These are phyloP conservation scores for Oxycera nigricornis DNA, from an alignment of 2,888 invertebrate species.

Conservation along the genomic window DNA sequence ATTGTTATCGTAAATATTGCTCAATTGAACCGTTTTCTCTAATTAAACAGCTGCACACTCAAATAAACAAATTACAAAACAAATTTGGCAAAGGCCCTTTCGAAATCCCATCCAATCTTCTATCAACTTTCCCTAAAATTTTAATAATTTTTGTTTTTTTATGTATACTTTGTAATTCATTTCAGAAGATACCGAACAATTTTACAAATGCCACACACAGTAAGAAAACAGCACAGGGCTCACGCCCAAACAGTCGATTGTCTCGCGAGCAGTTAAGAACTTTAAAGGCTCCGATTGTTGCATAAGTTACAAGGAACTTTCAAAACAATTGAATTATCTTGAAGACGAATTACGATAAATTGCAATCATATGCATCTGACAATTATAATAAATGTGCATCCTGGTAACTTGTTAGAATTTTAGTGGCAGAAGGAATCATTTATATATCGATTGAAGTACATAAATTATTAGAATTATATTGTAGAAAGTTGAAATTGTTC, in stretches of 20 bases:
- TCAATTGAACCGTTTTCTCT: no score
- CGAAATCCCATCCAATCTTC: no score
- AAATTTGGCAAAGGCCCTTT: no score
- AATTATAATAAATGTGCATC: constrained; percentile 46
- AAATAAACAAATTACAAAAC: no score
- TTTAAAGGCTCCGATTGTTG: constrained; percentile 55
- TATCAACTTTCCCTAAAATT: no score
- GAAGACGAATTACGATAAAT: constrained; percentile 56
- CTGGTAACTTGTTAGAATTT: constrained; percentile 70
- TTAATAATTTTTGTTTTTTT: no score
- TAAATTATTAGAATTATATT: constrained; percentile 53
- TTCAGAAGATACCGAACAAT: no score
- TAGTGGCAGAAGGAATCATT: constrained; percentile 78
- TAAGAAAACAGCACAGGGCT: no score
- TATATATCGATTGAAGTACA: constrained; percentile 79
- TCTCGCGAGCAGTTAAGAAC: constrained; percentile 58
- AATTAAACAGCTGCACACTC: no score
- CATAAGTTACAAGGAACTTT: constrained; percentile 56
- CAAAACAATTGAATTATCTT: constrained; percentile 57
- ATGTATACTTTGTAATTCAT: no score
- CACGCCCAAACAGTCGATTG: constrained; percentile 57
- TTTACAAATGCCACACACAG: no score
- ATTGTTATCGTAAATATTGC: no score
- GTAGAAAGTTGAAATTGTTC: neutral
- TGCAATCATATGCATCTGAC: neutral